Base-by-base conservation (phyloP, 1,140 invertebrate genomes). In the Whitmania pigra region DNA sequence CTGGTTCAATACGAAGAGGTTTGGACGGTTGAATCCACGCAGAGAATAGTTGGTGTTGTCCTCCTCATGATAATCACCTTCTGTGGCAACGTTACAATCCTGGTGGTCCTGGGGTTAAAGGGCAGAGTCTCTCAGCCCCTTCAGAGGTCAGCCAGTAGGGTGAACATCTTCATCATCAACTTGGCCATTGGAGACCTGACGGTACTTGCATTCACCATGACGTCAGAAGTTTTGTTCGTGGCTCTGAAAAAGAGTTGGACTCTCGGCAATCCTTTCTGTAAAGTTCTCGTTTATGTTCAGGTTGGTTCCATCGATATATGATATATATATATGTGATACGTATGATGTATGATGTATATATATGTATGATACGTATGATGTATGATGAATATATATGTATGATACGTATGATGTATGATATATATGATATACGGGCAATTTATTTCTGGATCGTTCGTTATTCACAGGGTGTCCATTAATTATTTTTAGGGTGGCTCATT, bases 101-200 rank as follows among this genome's bases (percentile, higher is more conserved):
- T 84, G 17, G 75, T 81, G 15, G 77, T 83, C 49, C 77, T 84
- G 15, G 78, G 78, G n/a, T 81, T 79, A 67, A 82, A 79, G 67
- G 81, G 79, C 67, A 79, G 79, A 71, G 73, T 81, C 53, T 80
- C 80, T 25, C 74, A 80, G 22, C 78, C 81, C 63, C 43, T 31
- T 22, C 57, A 31, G 11, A 80, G 80, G 31, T 72, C 79, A n/a
- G 77, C 80, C 57, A 80, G 78, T 68, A 74, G 83, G 29, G 82
- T 84, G 7, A 84, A 84, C 75, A 79, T 84, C 29, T 84, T 83
- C 75, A 83, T 84, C 67, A 77, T 84, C 9, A 81, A 84, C 75
- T 75, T 84, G 71, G 83, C 83, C 13, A 75, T 83, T 31, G 83
- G 82, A 4, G 83, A 84, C 72, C 76, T 84, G 20, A 78, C 80